These are phyloP conservation scores for Plutomurus gul DNA, from an alignment of 1,140 invertebrate species.

Conservation along the genomic window DNA sequence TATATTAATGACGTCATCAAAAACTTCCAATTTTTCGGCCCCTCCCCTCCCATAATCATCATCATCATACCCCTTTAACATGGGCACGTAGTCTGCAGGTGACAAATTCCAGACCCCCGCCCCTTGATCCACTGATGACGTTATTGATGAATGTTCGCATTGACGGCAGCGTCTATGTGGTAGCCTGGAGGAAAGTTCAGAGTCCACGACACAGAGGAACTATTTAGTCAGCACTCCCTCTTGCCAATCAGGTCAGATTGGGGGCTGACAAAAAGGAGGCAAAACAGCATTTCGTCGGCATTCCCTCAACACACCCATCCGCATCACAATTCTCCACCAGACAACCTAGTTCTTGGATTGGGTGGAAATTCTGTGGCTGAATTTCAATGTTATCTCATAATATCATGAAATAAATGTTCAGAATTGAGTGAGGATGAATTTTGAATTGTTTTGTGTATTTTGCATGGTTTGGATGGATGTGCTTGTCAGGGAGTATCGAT, in stretches of 20 bases:
- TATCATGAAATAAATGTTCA: neutral
- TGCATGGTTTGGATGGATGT: neutral
- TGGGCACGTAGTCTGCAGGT: too few relatives aligned
- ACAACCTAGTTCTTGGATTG: neutral
- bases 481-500: neutral
- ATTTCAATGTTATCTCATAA: too few relatives aligned
- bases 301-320: slow-evolving; percentile 45
- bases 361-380: neutral
- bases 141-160: too few relatives aligned
- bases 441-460: neutral
- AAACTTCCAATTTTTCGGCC: too few relatives aligned
- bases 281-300: slow-evolving; percentile 32
- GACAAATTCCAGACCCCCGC: too few relatives aligned
- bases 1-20: too few relatives aligned
- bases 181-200: neutral
- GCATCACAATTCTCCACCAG: neutral
- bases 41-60: too few relatives aligned
- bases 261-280: slow-evolving; percentile 23
- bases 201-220: neutral
- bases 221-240: slow-evolving; percentile 24
- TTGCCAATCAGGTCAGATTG: slow-evolving; percentile 42
- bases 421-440: neutral
- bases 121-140: too few relatives aligned
- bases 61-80: too few relatives aligned
- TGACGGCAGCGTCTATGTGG: neutral